Evolutionary conservation across 1,140 invertebrate genomes (phyloP).

Genomic region (Liolophura sinensis): DNA sequence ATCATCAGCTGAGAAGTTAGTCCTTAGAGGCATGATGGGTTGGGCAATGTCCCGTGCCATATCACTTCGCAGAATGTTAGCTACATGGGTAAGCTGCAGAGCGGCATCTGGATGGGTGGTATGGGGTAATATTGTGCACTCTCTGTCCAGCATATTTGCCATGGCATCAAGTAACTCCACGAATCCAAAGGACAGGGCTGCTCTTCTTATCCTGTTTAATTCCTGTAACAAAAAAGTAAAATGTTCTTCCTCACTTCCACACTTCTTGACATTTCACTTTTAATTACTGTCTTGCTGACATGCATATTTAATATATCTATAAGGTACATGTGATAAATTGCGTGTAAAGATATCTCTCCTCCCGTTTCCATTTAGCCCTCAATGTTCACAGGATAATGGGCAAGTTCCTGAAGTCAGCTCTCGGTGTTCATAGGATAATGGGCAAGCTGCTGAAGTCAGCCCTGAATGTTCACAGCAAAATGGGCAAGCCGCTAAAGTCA

Average conservation of each 20-base stretch:
- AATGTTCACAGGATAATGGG: too few relatives aligned
- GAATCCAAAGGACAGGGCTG: conserved; percentile 88
- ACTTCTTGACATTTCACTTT: too few relatives aligned
- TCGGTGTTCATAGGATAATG: too few relatives aligned
- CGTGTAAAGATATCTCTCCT: too few relatives aligned
- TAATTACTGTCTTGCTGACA: too few relatives aligned
- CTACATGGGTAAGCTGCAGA: conserved; percentile 87
- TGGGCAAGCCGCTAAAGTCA: too few relatives aligned
- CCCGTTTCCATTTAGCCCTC: not conserved
- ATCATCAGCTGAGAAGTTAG: conserved; percentile 63
- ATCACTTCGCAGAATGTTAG: conserved; percentile 67
- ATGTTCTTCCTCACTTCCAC: too few relatives aligned
- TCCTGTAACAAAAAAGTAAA: conserved; percentile 67
- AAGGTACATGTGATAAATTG: too few relatives aligned
- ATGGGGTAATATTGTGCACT: conserved; percentile 78
- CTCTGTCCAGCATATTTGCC: conserved; percentile 79
- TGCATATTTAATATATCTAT: too few relatives aligned
- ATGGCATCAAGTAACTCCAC: conserved; percentile 62
- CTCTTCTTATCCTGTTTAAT: conserved; percentile 83
- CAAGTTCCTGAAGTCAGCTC: too few relatives aligned
- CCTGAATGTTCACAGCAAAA: too few relatives aligned
- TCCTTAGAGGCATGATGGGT: conserved; percentile 68
- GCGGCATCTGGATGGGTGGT: conserved; percentile 84
- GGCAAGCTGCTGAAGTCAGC: too few relatives aligned
- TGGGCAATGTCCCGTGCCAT: conserved; percentile 67